Conservation (phyloP, 2,888 invertebrate genomes). For the Phalangium opilio region DNA sequence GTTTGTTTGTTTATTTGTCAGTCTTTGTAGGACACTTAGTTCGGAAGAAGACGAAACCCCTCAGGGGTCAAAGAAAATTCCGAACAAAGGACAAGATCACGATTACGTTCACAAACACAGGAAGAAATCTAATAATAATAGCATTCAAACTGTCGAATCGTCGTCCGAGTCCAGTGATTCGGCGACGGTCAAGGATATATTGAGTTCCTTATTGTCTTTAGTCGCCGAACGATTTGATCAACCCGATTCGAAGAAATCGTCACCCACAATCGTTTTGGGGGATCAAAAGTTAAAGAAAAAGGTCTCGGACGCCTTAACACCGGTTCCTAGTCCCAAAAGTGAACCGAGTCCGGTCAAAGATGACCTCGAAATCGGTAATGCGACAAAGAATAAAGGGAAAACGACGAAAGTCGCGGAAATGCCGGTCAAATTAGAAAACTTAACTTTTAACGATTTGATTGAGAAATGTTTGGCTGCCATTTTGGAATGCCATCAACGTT, state of each 20-base stretch:
- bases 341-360: too few relatives aligned
- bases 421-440: background rate
- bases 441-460: conserved; percentile 35
- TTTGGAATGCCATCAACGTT: conserved; percentile 66
- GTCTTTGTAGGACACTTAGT: conserved; percentile 11
- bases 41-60: conserved; percentile 16
- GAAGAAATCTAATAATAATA: background rate
- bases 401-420: too few relatives aligned
- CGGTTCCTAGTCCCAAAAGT: too few relatives aligned
- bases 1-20: too few relatives aligned
- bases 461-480: conserved; percentile 56
- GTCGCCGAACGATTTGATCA: conserved; percentile 1
- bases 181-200: conserved; percentile 17
- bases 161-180: conserved; percentile 20
- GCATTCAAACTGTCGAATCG: conserved; percentile 18
- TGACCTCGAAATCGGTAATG: background rate
- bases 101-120: conserved; percentile 25
- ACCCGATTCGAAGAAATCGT: background rate
- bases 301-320: too few relatives aligned
- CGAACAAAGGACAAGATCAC: conserved; percentile 21
- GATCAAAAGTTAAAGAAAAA: conserved; percentile 10
- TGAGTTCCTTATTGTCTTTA: conserved; percentile 15
- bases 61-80: too few relatives aligned
- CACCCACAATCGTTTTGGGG: conserved; percentile 10
- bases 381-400: too few relatives aligned